Evolutionary conservation across 2,888 invertebrate species (phyloP).

Genomic region (Arge pagana): DNA sequence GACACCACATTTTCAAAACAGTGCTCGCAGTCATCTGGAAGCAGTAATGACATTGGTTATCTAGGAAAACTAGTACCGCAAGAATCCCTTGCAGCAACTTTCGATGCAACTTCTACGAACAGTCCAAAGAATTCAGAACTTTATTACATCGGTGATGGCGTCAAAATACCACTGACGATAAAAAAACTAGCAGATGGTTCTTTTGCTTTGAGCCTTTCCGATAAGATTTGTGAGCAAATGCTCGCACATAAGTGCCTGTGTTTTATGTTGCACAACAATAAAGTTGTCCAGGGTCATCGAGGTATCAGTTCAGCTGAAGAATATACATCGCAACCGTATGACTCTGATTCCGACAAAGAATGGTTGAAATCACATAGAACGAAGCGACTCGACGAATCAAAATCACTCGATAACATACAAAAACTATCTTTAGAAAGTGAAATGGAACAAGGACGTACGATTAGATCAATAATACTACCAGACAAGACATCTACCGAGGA

Average conservation of each 20-base stretch:
- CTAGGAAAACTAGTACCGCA: conserved; percentile 25
- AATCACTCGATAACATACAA: too few species aligned
- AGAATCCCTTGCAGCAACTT: conserved; percentile 9
- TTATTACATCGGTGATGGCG: conserved; percentile 47
- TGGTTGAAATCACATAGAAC: not conserved
- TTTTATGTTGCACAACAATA: conserved; percentile 32
- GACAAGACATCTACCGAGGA: conserved; percentile 37
- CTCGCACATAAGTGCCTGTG: conserved; percentile 43
- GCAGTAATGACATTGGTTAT: conserved; percentile 19
- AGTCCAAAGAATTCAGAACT: conserved; percentile 37
- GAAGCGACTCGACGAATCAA: conserved; percentile 1
- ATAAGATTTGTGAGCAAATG: conserved; percentile 41
- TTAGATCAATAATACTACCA: conserved; percentile 32
- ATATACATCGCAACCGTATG: not conserved
- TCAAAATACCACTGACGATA: conserved; percentile 46
- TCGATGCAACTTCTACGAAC: conserved; percentile 2
- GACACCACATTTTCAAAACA: too few species aligned
- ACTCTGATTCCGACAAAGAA: not conserved
- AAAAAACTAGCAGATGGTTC: conserved; percentile 43
- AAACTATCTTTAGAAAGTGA: too few species aligned
- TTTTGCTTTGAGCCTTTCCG: conserved; percentile 43
- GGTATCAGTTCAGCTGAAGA: not conserved
- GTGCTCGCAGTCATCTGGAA: conserved; percentile 10
- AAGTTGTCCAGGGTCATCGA: conserved; percentile 23
- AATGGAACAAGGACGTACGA: conserved; percentile 12